Evolutionary conservation across 1,140 invertebrate genomes (phyloP).

Genomic region (Ganaspis sp.): DNA sequence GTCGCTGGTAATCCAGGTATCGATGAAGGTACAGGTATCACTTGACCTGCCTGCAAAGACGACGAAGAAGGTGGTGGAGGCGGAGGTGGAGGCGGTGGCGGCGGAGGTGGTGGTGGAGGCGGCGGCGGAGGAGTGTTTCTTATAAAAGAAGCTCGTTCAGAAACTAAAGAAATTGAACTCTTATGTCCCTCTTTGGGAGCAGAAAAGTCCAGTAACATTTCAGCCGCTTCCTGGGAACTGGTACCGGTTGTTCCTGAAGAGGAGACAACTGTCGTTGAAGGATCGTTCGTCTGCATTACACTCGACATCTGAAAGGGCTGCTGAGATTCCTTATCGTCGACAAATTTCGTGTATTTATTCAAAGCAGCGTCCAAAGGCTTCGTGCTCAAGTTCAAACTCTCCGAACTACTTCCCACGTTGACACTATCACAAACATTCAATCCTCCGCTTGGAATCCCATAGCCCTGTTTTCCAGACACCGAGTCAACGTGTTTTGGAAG

Average conservation of each 20-base stretch:
- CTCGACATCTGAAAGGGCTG: conserved; percentile 45
- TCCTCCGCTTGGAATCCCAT: not conserved
- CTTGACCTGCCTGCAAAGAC: conserved; percentile 15
- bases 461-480: not conserved
- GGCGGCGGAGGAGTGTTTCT: conserved; percentile 73
- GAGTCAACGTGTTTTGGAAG: conserved; percentile 53
- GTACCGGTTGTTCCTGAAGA: conserved; percentile 49
- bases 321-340: conserved; percentile 61
- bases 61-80: conserved; percentile 36
- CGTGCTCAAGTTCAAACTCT: conserved; percentile 70
- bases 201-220: conserved; percentile 81
- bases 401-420: conserved; percentile 44
- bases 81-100: conserved; percentile 32
- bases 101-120: conserved; percentile 35
- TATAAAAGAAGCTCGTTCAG: conserved; percentile 74
- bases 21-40: conserved; percentile 29
- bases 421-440: conserved; percentile 22
- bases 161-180: conserved; percentile 44
- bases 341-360: conserved; percentile 62
- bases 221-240: conserved; percentile 78
- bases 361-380: conserved; percentile 50
- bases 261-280: conserved; percentile 40
- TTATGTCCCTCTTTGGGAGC: conserved; percentile 74
- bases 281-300: conserved; percentile 35
- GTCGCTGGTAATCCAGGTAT: conserved; percentile 24